Percentiles rank a stretch among this genome's conserved stretches.
Conservation (phyloP, 2,797 vertebrate species). For the Enteromius paludinosus region DNA sequence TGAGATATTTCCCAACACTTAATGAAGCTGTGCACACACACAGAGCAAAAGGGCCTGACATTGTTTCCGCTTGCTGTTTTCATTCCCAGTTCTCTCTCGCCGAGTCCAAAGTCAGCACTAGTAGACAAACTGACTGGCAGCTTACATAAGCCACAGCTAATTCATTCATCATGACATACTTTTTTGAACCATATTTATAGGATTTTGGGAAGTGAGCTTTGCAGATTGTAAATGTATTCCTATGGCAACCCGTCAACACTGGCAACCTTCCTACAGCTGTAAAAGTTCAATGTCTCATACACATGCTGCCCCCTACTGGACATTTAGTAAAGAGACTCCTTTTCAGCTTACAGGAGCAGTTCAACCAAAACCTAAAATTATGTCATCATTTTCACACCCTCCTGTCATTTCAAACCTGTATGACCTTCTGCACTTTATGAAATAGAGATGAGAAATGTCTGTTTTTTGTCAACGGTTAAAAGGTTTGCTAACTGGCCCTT, state of each 20-base stretch:
- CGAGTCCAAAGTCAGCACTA: constrained; percentile 5
- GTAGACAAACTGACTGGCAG: background rate
- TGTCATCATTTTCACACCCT: background rate
- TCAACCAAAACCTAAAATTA: background rate
- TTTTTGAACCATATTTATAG: background rate
- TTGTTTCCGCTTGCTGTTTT: background rate
- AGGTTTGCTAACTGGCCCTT: background rate
- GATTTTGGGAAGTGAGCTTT: constrained; percentile 1
- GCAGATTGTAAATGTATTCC: background rate
- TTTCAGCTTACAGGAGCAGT: background rate
- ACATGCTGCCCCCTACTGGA: constrained; percentile 35
- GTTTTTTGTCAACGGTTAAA: background rate
- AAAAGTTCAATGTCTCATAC: background rate
- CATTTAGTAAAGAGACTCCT: background rate
- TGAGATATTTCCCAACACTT: constrained; percentile 17
- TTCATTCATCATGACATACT: background rate
- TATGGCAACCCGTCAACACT: constrained; percentile 6
- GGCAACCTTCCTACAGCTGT: background rate
- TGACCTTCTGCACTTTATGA: background rate
- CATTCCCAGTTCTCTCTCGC: constrained; percentile 16
- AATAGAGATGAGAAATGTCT: background rate
- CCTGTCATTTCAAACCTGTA: background rate
- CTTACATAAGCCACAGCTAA: background rate
- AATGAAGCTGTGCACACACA: constrained; percentile 25
- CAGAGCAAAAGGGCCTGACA: constrained; percentile 21